Conservation (phyloP, 2,888 invertebrate species). For the Catocala fraxini region DNA sequence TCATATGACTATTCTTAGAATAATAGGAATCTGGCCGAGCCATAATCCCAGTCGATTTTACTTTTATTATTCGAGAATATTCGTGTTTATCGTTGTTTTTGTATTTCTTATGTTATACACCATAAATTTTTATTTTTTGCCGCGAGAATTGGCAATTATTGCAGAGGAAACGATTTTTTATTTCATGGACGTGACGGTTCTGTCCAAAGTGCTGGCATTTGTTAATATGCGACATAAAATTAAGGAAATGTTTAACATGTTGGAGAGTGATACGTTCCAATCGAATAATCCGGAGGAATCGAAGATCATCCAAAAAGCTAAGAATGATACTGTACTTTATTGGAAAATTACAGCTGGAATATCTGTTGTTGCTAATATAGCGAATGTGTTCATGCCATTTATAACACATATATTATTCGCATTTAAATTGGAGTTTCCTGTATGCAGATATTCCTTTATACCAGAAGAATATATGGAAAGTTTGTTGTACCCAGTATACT, state of each 20-base stretch:
- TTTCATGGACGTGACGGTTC: slow-evolving; percentile 60
- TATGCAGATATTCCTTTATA: slow-evolving; percentile 68
- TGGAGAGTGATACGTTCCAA: slow-evolving; percentile 69
- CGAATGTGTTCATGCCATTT: slow-evolving; percentile 60
- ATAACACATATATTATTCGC: slow-evolving; percentile 56
- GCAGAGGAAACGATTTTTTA: slow-evolving; percentile 71
- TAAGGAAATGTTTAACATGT: slow-evolving; percentile 53
- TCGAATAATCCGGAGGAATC: slow-evolving; percentile 53
- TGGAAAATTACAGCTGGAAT: slow-evolving; percentile 63
- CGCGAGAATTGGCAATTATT: slow-evolving; percentile 60
- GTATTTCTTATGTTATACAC: slow-evolving; percentile 57
- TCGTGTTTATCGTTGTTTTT: slow-evolving; percentile 53
- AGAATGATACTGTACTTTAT: slow-evolving; percentile 58
- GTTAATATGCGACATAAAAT: slow-evolving; percentile 58
- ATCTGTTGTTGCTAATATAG: slow-evolving; percentile 57
- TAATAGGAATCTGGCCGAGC: slow-evolving; percentile 63
- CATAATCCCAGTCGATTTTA: slow-evolving; percentile 49
- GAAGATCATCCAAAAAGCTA: slow-evolving; percentile 58
- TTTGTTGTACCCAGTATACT: slow-evolving; percentile 64
- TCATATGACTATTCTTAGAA: slow-evolving; percentile 62
- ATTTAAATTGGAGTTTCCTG: slow-evolving; percentile 57
- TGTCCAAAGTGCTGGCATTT: slow-evolving; percentile 66
- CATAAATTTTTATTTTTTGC: slow-evolving; percentile 65
- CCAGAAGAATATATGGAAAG: slow-evolving; percentile 53
- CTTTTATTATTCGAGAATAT: slow-evolving; percentile 53